A percentile compares a stretch with the other conserved stretches of the same genome.
Conservation (phyloP, 2,797 vertebrate genomes). For the Malacoraja senta region DNA sequence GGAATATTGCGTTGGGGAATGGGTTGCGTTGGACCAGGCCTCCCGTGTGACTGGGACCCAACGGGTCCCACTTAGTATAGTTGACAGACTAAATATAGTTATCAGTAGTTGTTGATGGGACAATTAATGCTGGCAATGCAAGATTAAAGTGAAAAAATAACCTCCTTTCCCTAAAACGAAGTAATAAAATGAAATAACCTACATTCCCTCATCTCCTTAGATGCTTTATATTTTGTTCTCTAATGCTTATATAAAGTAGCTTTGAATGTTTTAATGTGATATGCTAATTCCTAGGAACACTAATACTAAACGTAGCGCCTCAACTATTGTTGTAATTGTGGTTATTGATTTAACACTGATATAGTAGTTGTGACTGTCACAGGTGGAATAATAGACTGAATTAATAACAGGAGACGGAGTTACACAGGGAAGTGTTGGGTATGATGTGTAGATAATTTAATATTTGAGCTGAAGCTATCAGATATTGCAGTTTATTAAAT, state of each 20-base stretch:
- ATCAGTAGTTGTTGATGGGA: too few species aligned
- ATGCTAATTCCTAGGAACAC: background rate
- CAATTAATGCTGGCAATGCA: too few species aligned
- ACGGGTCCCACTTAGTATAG: too few species aligned
- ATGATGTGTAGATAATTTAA: background rate
- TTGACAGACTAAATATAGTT: too few species aligned
- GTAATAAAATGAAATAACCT: background rate
- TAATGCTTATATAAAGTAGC: background rate
- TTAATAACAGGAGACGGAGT: background rate
- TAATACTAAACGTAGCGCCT: background rate
- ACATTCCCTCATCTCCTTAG: background rate
- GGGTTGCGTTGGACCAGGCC: too few species aligned
- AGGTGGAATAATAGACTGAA: background rate
- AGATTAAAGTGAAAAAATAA: too few species aligned
- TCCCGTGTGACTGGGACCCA: too few species aligned
- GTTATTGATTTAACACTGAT: background rate
- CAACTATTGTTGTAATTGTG: background rate
- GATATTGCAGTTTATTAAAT: background rate
- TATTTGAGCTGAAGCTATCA: constrained; percentile 24
- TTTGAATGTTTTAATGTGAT: background rate
- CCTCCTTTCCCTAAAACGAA: too few species aligned
- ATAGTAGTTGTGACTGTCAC: background rate
- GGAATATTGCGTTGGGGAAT: too few species aligned
- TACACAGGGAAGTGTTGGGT: background rate
- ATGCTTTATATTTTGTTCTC: background rate